Conservation (phyloP, 1,140 invertebrate genomes). For the Ostrea edulis region DNA sequence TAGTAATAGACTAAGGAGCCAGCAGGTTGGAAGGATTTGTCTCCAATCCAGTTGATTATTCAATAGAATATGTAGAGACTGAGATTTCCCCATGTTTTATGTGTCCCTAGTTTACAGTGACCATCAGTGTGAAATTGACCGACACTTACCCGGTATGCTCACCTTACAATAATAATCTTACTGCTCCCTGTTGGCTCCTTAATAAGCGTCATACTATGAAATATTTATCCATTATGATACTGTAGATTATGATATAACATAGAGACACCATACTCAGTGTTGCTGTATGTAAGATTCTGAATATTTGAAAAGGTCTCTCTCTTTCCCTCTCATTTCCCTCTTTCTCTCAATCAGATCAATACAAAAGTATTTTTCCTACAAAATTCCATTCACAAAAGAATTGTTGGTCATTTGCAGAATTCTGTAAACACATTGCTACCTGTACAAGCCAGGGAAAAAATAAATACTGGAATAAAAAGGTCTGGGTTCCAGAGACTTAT, state of each 20-base stretch:
- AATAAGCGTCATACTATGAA: not conserved
- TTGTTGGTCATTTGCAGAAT: not conserved
- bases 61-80: no score
- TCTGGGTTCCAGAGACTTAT: slow-evolving; percentile 29
- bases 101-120: not conserved
- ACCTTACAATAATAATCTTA: slow-evolving; percentile 18
- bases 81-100: not conserved
- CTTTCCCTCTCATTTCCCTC: not conserved
- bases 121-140: not conserved
- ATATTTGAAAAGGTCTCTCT: not conserved
- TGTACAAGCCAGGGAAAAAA: slow-evolving; percentile 21
- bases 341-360: not conserved
- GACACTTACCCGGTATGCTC: slow-evolving; percentile 7
- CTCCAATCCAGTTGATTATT: no score
- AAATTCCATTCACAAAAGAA: slow-evolving; percentile 30
- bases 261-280: no score
- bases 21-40: no score
- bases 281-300: no score
- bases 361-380: not conserved
- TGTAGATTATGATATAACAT: not conserved
- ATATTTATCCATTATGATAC: slow-evolving; percentile 14
- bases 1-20: no score
- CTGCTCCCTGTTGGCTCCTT: not conserved
- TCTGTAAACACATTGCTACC: not conserved
- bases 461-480: slow-evolving; percentile 25